Evolutionary conservation across 2,113 vertebrate genomes (phyloP).

Genomic region (Corythornis madagascariensis): DNA sequence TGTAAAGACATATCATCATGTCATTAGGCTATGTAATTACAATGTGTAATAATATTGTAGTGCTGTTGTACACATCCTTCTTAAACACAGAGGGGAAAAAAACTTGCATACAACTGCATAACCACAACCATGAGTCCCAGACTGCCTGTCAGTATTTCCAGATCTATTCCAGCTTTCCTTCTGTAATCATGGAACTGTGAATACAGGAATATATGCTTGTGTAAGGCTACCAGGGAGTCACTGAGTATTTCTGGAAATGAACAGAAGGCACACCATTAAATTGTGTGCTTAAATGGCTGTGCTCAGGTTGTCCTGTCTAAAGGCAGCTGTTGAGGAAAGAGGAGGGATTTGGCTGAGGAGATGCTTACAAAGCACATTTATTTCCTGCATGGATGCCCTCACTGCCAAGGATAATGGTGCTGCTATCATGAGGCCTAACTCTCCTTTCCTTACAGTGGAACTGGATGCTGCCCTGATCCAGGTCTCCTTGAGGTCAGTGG

Average conservation of each 20-base stretch:
- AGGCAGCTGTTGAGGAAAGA: not conserved
- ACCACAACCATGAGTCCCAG: not conserved
- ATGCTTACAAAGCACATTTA: not conserved
- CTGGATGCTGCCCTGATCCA: not conserved
- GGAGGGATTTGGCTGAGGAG: not conserved
- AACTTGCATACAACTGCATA: not conserved
- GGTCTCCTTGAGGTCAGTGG: not conserved
- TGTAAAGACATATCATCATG: constrained; percentile 63
- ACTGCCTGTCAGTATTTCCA: not conserved
- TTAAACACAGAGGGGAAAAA: not conserved
- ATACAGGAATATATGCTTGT: not conserved
- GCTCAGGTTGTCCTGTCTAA: not conserved
- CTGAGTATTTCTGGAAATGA: not conserved
- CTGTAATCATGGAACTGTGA: not conserved
- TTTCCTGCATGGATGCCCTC: not conserved
- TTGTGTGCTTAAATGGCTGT: not conserved
- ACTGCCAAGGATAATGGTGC: not conserved
- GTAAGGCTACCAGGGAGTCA: not conserved
- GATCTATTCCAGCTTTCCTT: not conserved
- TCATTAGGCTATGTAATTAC: constrained; percentile 65
- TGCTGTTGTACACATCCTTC: constrained; percentile 13
- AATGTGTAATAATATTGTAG: constrained; percentile 66
- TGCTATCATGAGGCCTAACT: not conserved
- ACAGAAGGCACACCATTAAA: not conserved
- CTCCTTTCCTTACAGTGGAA: not conserved